Conservation (phyloP, 1,140 invertebrate species). For the Drosophila obscura region DNA sequence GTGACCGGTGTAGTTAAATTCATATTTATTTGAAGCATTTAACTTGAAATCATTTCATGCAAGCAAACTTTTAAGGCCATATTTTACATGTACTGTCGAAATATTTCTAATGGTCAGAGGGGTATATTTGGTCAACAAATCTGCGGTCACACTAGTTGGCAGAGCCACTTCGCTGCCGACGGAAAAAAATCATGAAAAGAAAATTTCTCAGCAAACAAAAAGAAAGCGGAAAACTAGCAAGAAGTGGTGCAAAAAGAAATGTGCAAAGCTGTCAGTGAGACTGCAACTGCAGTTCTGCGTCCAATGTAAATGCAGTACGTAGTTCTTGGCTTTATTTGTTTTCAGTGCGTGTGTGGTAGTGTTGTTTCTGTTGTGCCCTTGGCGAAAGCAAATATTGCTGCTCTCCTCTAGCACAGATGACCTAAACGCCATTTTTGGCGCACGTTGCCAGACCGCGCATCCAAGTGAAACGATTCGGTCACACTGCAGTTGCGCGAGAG, state of each 20-base stretch:
- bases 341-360: constrained; percentile 20
- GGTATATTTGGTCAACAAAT: neutral
- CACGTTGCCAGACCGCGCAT: constrained; percentile 43
- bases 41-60: no score
- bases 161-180: constrained; percentile 1
- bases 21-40: no score
- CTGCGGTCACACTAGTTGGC: constrained; percentile 12
- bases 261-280: constrained; percentile 2
- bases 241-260: constrained; percentile 22
- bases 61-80: no score
- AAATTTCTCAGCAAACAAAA: constrained; percentile 31
- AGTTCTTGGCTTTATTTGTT: constrained; percentile 5
- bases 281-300: neutral
- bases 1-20: no score
- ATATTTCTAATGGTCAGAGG: no score
- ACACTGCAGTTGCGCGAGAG: constrained; percentile 65
- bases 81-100: no score
- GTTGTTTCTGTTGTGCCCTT: constrained; percentile 61
- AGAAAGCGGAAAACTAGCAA: constrained; percentile 23
- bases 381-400: constrained; percentile 41
- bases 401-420: constrained; percentile 52
- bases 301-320: neutral
- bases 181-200: constrained; percentile 38
- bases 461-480: constrained; percentile 34
- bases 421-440: constrained; percentile 58